Evolutionary conservation across 2,113 vertebrate genomes (phyloP).

Genomic region (Callocephalon fimbriatum): DNA sequence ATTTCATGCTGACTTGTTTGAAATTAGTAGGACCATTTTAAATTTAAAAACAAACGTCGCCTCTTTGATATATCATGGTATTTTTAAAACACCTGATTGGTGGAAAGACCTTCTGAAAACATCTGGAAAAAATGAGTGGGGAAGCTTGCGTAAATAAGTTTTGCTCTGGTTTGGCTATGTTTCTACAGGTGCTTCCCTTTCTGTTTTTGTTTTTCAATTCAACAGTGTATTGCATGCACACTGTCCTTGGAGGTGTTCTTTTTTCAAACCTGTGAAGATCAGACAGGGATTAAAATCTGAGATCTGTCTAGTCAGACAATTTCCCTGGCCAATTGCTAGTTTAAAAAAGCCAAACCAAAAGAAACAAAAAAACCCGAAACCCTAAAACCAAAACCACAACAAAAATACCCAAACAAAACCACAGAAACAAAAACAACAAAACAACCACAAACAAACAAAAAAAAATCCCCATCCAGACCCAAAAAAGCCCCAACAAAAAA

Average conservation of each 20-base stretch:
- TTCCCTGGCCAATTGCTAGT: neutral
- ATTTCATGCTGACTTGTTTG: neutral
- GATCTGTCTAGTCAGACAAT: neutral
- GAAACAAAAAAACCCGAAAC: rapidly evolving
- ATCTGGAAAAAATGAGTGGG: neutral
- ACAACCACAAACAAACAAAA: neutral
- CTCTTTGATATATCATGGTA: neutral
- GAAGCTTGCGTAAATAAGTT: neutral
- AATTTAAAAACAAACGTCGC: neutral
- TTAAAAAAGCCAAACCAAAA: neutral
- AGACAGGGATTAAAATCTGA: neutral
- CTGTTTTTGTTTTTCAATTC: neutral
- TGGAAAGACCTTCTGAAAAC: neutral
- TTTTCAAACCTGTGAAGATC: neutral
- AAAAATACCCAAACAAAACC: neutral
- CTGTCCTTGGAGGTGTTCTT: neutral
- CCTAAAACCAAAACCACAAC: neutral
- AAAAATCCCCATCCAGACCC: neutral
- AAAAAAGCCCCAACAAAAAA: neutral
- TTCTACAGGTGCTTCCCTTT: neutral
- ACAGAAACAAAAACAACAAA: neutral
- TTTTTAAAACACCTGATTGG: neutral
- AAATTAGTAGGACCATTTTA: neutral
- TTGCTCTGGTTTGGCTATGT: neutral
- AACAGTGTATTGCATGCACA: neutral